These are phyloP conservation scores for Leptopilina boulardi DNA, from an alignment of 1,140 invertebrate species.

Conservation along the genomic window DNA sequence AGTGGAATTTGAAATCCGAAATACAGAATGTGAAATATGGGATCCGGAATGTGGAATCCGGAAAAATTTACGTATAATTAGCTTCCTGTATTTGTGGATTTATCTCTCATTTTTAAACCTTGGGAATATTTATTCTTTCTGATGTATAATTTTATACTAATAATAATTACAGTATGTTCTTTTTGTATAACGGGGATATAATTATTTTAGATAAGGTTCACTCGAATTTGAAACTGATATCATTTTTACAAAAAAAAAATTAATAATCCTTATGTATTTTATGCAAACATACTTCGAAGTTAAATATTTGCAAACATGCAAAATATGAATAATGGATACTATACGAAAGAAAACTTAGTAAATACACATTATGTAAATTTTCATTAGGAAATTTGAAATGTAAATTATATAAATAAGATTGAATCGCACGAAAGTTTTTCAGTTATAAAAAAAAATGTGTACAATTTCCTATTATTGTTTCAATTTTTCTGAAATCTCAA, in stretches of 20 bases:
- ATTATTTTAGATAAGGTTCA: slow-evolving; percentile 2
- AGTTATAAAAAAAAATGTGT: background rate
- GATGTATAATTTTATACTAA: no score
- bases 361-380: slow-evolving; percentile 6
- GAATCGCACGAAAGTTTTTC: background rate
- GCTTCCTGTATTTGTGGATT: no score
- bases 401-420: background rate
- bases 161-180: background rate
- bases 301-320: slow-evolving; percentile 2
- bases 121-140: no score
- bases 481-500: no score
- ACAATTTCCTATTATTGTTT: no score
- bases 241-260: slow-evolving; percentile 3
- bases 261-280: background rate
- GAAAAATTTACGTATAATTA: no score
- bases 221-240: background rate
- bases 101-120: no score
- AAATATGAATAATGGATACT: background rate
- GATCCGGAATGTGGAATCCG: no score
- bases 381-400: background rate
- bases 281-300: background rate
- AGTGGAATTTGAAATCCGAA: no score
- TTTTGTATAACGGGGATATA: background rate
- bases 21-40: no score
- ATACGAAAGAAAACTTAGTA: slow-evolving; percentile 1